Evolutionary conservation across 2,888 invertebrate species (phyloP).

Genomic region (Polietes domitor): DNA sequence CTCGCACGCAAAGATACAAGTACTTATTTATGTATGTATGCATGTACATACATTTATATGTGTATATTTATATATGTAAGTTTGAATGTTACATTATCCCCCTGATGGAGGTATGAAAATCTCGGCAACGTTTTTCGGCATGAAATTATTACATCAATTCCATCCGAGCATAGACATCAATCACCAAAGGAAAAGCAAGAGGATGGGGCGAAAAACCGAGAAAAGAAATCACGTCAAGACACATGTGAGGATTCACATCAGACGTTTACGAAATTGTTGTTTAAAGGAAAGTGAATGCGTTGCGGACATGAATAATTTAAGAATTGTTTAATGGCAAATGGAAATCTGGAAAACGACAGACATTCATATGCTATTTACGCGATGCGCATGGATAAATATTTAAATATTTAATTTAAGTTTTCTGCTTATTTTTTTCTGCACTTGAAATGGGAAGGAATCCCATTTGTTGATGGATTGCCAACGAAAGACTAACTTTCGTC

Average conservation of each 20-base stretch:
- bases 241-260: conserved; percentile 12
- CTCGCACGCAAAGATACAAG: not conserved
- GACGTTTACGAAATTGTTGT: conserved; percentile 4
- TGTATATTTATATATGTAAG: not conserved
- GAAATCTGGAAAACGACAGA: not conserved
- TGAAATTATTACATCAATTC: conserved; percentile 39
- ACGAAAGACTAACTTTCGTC: no score
- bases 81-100: not conserved
- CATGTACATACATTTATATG: not conserved
- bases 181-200: conserved; percentile 22
- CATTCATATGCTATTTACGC: no score
- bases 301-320: conserved; percentile 4
- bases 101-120: not conserved
- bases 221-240: not conserved
- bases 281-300: not conserved
- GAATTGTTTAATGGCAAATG: not conserved
- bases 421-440: no score
- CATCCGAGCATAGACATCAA: conserved; percentile 14
- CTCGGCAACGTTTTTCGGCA: conserved; percentile 4
- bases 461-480: no score
- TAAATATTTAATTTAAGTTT: not conserved
- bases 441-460: not conserved
- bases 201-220: no score
- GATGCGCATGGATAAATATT: not conserved
- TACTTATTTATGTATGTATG: not conserved